These are phyloP conservation scores for Nephrocerus scutellatus DNA, from an alignment of 2,888 invertebrate genomes.

Conservation along the genomic window DNA sequence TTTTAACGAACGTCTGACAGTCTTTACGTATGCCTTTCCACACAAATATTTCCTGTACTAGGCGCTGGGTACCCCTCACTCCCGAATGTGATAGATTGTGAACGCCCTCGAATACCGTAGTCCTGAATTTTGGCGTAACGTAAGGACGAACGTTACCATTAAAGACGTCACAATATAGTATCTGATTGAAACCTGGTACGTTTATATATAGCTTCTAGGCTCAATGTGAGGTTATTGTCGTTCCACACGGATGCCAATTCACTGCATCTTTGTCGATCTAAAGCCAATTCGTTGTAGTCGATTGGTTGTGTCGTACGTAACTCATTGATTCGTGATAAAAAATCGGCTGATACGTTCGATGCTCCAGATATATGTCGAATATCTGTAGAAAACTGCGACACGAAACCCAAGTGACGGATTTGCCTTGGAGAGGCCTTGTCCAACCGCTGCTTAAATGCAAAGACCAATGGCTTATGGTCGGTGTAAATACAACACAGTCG, in stretches of 20 bases:
- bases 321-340: constrained; percentile 24
- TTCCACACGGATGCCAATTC: background rate
- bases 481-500: constrained; percentile 18
- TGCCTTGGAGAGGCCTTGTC: constrained; percentile 38
- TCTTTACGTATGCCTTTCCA: constrained; percentile 10
- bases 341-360: constrained; percentile 20
- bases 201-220: constrained; percentile 1
- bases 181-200: constrained; percentile 4
- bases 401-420: constrained; percentile 35
- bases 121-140: constrained; percentile 9
- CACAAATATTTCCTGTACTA: constrained; percentile 3
- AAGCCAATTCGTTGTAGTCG: constrained; percentile 5
- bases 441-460: constrained; percentile 30
- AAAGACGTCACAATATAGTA: constrained; percentile 12
- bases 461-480: constrained; percentile 25
- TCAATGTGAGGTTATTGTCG: no score
- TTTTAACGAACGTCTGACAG: constrained; percentile 1
- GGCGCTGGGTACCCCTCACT: constrained; percentile 1
- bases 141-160: constrained; percentile 10
- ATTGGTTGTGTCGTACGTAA: constrained; percentile 9
- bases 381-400: constrained; percentile 20
- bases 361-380: constrained; percentile 15
- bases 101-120: constrained; percentile 8
- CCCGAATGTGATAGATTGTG: constrained; percentile 11
- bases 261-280: background rate